phyloP scores from a whole-genome alignment of 2,888 invertebrate genomes.

The Lasioglossum figueresi region DNA sequence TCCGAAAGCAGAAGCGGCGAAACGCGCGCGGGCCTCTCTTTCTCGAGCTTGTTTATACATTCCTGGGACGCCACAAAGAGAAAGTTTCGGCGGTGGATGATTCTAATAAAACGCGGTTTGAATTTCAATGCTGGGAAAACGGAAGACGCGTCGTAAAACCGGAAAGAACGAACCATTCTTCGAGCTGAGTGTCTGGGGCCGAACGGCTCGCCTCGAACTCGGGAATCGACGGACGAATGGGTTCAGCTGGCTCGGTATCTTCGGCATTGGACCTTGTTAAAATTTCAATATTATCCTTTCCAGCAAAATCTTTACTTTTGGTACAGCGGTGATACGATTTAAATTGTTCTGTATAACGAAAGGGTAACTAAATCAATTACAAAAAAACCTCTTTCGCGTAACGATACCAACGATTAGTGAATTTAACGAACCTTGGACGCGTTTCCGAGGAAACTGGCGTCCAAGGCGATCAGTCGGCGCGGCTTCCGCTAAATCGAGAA shows the following conservation, averaged over 20 bases:
- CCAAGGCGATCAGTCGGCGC: background rate
- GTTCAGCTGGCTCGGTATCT: background rate
- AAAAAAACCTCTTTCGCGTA: too few species aligned
- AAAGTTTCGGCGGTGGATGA: conserved; percentile 18
- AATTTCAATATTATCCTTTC: background rate
- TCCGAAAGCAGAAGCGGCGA: background rate
- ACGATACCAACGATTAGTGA: too few species aligned
- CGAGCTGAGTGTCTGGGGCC: background rate
- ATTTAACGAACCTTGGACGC: background rate
- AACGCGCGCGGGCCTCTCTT: background rate
- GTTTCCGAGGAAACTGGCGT: background rate
- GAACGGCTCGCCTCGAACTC: background rate
- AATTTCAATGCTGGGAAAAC: conserved; percentile 10
- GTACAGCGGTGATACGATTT: too few species aligned
- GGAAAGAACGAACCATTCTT: conserved; percentile 2
- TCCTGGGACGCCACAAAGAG: conserved; percentile 8
- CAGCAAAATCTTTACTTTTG: background rate
- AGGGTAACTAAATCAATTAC: too few species aligned
- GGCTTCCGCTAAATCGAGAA: background rate
- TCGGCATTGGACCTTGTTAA: background rate
- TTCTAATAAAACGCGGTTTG: conserved; percentile 21
- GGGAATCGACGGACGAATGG: background rate
- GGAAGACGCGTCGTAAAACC: conserved; percentile 9
- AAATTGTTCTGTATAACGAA: too few species aligned
- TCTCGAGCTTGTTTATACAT: conserved; percentile 11